Percentiles rank a stretch among this genome's conserved stretches.
Conservation (phyloP, 2,888 invertebrate genomes). For the Luffia ferchaultella region DNA sequence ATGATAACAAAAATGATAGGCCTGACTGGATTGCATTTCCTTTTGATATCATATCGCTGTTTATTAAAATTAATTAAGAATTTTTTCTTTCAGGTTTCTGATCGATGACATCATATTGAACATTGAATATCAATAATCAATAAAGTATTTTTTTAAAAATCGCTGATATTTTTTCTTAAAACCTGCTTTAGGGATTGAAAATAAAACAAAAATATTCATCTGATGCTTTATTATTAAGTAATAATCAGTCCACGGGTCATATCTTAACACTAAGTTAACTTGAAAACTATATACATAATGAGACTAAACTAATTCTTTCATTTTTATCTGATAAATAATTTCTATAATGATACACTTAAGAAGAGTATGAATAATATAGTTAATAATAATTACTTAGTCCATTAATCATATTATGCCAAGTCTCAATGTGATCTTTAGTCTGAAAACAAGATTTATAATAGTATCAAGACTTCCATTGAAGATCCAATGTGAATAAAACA, state of each 20-base stretch:
- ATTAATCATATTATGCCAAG: neutral
- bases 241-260: neutral
- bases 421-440: neutral
- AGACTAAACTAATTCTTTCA: constrained; percentile 28
- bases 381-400: neutral
- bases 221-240: neutral
- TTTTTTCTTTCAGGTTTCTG: too few relatives aligned
- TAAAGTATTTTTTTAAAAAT: too few relatives aligned
- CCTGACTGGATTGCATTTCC: constrained; percentile 9
- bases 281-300: constrained; percentile 28
- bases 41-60: too few relatives aligned
- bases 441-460: neutral
- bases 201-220: too few relatives aligned
- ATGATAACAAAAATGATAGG: constrained; percentile 12
- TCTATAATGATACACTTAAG: neutral
- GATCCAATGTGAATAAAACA: too few relatives aligned
- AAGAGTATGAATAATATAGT: neutral
- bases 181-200: too few relatives aligned
- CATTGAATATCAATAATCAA: too few relatives aligned
- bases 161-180: too few relatives aligned
- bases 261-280: neutral
- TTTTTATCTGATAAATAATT: constrained; percentile 17
- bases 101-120: too few relatives aligned
- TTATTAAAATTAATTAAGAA: too few relatives aligned
- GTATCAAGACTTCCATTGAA: too few relatives aligned